These are phyloP conservation scores for Stictocephala bisonia DNA, from an alignment of 2,888 invertebrate species.

Conservation along the genomic window DNA sequence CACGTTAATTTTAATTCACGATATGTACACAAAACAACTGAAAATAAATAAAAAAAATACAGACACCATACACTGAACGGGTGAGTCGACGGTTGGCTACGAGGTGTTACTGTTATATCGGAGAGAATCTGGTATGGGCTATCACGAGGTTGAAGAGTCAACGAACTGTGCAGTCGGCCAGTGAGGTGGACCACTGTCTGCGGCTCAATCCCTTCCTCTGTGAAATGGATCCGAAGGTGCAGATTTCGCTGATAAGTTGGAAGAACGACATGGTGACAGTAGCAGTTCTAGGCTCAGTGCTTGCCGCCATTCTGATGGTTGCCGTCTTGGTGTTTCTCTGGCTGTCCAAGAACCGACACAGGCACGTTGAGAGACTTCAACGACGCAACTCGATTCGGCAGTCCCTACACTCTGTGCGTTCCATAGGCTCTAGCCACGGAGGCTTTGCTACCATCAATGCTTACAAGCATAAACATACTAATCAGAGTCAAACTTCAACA, in stretches of 20 bases:
- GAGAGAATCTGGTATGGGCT: slow-evolving; percentile 83
- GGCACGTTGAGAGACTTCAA: slow-evolving; percentile 87
- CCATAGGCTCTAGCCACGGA: slow-evolving; percentile 78
- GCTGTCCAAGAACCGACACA: slow-evolving; percentile 92
- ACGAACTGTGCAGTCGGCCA: slow-evolving; percentile 74
- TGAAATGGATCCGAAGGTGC: slow-evolving; percentile 93
- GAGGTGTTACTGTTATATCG: slow-evolving; percentile 98
- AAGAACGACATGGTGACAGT: slow-evolving; percentile 84
- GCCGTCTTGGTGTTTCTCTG: slow-evolving; percentile 84
- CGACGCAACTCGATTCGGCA: slow-evolving; percentile 93
- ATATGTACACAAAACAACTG: too few species aligned
- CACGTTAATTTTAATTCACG: too few species aligned
- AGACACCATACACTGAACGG: too few species aligned
- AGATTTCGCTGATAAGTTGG: slow-evolving; percentile 88
- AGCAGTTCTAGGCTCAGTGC: slow-evolving; percentile 79
- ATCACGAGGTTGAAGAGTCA: slow-evolving; percentile 72
- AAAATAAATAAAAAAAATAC: too few species aligned
- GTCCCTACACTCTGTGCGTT: slow-evolving; percentile 82
- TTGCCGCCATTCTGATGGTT: slow-evolving; percentile 79
- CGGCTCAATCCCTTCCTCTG: slow-evolving; percentile 92
- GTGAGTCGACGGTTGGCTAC: slow-evolving; percentile 61
- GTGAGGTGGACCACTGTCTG: slow-evolving; percentile 83
- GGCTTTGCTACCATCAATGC: slow-evolving; percentile 42
- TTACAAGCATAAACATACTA: slow-evolving; percentile 39
- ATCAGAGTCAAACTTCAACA: slow-evolving; percentile 85